Conservation (phyloP, 2,888 invertebrate species). For the Macrosoma leucophasiata region DNA sequence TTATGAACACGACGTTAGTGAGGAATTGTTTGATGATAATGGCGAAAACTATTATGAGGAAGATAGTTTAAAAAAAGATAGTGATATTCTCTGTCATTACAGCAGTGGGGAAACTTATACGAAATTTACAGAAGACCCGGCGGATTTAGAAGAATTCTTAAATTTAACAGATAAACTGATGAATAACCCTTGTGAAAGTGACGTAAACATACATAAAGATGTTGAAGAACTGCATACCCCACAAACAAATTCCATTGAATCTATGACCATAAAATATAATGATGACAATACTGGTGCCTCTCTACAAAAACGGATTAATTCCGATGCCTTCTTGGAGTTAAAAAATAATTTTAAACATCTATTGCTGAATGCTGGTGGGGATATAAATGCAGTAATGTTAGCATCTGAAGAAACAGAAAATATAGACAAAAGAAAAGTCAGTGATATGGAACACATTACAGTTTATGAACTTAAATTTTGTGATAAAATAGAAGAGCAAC, state of each 20-base stretch:
- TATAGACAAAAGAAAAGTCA: conserved; percentile 36
- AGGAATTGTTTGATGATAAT: conserved; percentile 41
- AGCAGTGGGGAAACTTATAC: conserved; percentile 68
- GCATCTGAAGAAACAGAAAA: conserved; percentile 23
- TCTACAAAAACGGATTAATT: conserved; percentile 39
- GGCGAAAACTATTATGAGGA: no score
- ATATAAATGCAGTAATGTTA: conserved; percentile 26
- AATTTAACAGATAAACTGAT: conserved; percentile 60
- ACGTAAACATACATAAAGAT: conserved; percentile 34
- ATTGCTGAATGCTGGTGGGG: conserved; percentile 37
- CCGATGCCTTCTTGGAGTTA: conserved; percentile 51
- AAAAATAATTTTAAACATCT: conserved; percentile 54
- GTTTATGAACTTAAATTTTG: conserved; percentile 52
- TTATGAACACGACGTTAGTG: conserved; percentile 46
- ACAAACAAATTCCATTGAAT: conserved; percentile 55
- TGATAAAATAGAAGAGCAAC: no score
- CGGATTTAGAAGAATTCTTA: conserved; percentile 62
- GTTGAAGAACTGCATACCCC: conserved; percentile 55
- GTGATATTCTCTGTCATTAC: conserved; percentile 42
- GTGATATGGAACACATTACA: conserved; percentile 62
- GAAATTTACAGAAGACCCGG: conserved; percentile 59
- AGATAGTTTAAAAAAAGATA: conserved; percentile 40
- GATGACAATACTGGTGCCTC: no score
- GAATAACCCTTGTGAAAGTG: conserved; percentile 30
- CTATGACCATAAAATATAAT: conserved; percentile 35